Evolutionary conservation across 2,113 vertebrate species (phyloP).

Genomic region (Dipodomys ordii): DNA sequence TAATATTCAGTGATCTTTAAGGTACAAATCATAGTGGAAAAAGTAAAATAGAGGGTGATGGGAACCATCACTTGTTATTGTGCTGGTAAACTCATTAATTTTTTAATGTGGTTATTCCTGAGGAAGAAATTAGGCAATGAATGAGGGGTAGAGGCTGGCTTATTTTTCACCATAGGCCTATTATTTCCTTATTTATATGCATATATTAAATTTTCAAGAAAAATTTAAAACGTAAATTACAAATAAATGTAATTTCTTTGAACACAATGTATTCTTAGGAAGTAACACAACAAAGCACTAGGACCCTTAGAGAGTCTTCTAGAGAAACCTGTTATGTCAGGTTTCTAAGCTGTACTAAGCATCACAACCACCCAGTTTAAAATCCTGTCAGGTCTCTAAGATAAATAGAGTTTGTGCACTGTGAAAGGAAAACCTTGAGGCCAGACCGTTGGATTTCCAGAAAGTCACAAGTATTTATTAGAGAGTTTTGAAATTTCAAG

Average conservation of each 20-base stretch:
- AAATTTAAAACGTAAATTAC: neutral
- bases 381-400: neutral
- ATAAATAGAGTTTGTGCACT: neutral
- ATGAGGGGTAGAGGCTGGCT: neutral
- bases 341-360: neutral
- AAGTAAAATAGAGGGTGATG: neutral
- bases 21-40: neutral
- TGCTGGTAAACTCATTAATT: no score
- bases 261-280: neutral
- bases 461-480: neutral
- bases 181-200: neutral
- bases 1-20: neutral
- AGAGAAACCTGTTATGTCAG: neutral
- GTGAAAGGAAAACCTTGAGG: neutral
- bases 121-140: neutral
- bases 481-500: neutral
- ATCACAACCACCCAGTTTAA: neutral
- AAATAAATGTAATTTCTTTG: neutral
- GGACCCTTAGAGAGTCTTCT: neutral
- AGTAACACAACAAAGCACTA: neutral
- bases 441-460: no score
- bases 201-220: neutral
- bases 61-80: neutral
- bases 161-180: neutral
- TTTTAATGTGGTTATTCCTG: neutral